These are phyloP conservation scores for Leptinotarsa undecemlineata DNA, from an alignment of 1,140 invertebrate genomes.

Conservation along the genomic window DNA sequence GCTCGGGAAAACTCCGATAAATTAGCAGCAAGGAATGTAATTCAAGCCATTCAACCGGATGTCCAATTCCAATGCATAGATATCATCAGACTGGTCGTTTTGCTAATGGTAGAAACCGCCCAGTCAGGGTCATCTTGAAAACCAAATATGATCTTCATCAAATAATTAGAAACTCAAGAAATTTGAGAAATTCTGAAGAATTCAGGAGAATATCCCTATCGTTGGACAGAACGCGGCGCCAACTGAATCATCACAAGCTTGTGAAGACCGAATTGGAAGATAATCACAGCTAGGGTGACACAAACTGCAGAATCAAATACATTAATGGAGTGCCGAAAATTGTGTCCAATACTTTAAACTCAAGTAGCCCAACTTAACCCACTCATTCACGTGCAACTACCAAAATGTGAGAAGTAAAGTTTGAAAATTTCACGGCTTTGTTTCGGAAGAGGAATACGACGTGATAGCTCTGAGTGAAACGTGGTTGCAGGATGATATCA, in stretches of 20 bases:
- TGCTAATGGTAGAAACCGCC: neutral
- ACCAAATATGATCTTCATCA: conserved; percentile 1
- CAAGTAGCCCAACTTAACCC: neutral
- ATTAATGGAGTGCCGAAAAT: conserved; percentile 20
- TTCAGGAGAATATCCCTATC: conserved; percentile 5
- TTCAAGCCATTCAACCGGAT: neutral
- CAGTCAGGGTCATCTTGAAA: neutral
- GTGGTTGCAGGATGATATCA: conserved; percentile 18
- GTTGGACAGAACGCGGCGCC: neutral
- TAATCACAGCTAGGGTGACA: conserved; percentile 10
- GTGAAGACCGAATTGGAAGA: conserved; percentile 7
- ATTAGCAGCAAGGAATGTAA: conserved; percentile 9
- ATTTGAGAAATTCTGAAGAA: neutral
- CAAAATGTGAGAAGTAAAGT: conserved; percentile 39
- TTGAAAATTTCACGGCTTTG: neutral
- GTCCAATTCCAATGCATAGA: neutral
- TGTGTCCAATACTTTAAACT: conserved; percentile 16
- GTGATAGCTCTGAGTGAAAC: conserved; percentile 20
- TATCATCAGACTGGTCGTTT: neutral
- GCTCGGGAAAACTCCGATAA: neutral
- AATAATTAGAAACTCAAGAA: neutral
- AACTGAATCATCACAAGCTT: conserved; percentile 4
- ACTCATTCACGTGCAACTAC: conserved; percentile 38
- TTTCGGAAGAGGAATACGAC: conserved; percentile 10
- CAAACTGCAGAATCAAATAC: conserved; percentile 15